Evolutionary conservation across 2,797 vertebrate genomes (phyloP), one percentile per base, ranked within the genome.

Genomic region (Sebastes umbrosus): DNA sequence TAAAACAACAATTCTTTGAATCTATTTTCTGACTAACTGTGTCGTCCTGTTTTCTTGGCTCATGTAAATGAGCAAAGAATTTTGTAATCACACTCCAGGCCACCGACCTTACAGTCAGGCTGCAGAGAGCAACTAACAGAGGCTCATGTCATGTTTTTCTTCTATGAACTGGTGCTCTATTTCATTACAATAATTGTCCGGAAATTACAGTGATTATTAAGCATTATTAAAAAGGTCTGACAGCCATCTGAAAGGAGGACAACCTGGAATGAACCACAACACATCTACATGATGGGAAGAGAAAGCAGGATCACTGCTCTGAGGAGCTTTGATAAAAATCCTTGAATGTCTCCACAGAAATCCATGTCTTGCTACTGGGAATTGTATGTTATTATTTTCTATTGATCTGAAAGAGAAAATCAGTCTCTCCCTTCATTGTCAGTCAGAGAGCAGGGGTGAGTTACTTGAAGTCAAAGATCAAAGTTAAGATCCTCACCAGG

Each of bases 311-410:
- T 27, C 29, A 72, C 83, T 39, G 75, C 84, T 87, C 80, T 69
- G 84, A 82, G 69, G 80, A 80, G 90, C 69, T 86, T 83, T 81
- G 81, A 83, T 62, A 69, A 83, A 91, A 93, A 94, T 92, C 93
- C 90, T 93, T 93, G 90, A 94, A 92, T 69, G 75, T 76, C 63
- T 76, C 29, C 43, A 59, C 16, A 68, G 39, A 18, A 32, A 54
- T 46, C n/a, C 1, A 18, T 12, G 32, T 62, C 34, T 62, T 46
- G 32, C 18, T n/a, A 3, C 4, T 6, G 10, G 16, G 12, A 67
- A 14, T 4, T 4, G 8, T 7, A n/a, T 36, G 78, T 14, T 2
- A 57, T 46, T 16, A 24, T 31, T 77, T 77, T 69, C 32, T 32
- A n/a, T 62, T 62, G 29, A 82, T 73, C 20, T 16, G 6, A 1